Base-by-base conservation (phyloP, 2,888 invertebrate species). In the Falcaria lacertinaria region DNA sequence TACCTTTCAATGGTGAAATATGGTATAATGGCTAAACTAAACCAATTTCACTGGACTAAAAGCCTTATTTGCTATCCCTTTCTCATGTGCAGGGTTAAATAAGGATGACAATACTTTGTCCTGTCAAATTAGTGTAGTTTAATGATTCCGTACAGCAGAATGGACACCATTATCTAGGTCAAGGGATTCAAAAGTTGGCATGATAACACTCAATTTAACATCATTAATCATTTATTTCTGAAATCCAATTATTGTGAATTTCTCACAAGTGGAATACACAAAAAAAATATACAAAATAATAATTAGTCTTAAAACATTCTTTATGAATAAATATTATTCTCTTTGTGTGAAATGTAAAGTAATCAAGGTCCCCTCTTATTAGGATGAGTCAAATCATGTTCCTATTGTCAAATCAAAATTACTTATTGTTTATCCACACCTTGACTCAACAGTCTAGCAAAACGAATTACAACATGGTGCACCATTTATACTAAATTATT, bases 401-500 rank as follows among this genome's bases (percentile, higher is more conserved):
- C 66, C 54, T 49, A 61, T 52, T 68, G 65, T 73, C 66, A 73
- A 80, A 76, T 76, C 82, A 83, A 81, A 81, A 81, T 83, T 80
- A 73, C 86, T 82, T 84, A 80, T 80, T 84, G 74, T 64, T 76
- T 77, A 80, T 81, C 76, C 80, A 82, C 73, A 74, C 72, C 72
- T 69, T 71, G 74, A 69, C 66, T 80, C 74, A 77, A 85, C 80
- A 86, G 80, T 80, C 80, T 83, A 86, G 81, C 79, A 82, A 76
- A 82, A 83, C 58, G 63, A 80, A 74, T 75, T 77, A 80, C 78
- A 81, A 76, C 77, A 76, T 78, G 72, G 71, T 80, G 80, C 80
- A 81, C 75, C 81, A 77, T 80, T 80, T 80, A 81, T 77, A 74
- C 78, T 84, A 84, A 74, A 78, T 80, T 86, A 87, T 88, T 86